phyloP scores from a whole-genome alignment of 2,888 invertebrate species.

The Diarsia dahlii region DNA sequence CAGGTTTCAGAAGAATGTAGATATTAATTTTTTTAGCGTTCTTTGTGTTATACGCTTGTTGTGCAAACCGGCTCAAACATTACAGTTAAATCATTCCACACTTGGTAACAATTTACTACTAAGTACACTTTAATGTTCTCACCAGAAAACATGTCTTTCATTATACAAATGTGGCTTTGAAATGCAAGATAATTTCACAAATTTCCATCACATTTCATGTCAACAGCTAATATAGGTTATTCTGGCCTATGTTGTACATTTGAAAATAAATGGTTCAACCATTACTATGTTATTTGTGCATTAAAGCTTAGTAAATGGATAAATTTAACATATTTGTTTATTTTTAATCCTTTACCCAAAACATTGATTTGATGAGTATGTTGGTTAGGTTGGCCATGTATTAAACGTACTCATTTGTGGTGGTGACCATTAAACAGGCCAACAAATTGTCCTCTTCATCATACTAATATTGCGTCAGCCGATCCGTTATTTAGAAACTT shows the following conservation, averaged over 20 bases:
- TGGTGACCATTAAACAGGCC: no score
- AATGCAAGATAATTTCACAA: conserved; percentile 20
- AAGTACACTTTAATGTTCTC: background rate
- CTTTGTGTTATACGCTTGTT: conserved; percentile 5
- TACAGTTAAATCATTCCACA: conserved; percentile 22
- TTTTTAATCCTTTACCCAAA: background rate
- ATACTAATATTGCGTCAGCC: no score
- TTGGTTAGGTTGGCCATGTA: background rate
- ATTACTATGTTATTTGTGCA: conserved; percentile 85
- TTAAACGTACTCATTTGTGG: no score
- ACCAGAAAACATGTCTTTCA: background rate
- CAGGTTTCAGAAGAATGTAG: background rate
- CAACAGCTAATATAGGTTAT: conserved; percentile 62
- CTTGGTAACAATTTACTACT: conserved; percentile 3
- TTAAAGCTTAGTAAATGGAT: conserved; percentile 89
- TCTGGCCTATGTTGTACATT: conserved; percentile 82
- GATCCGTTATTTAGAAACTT: no score
- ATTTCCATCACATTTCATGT: conserved; percentile 50
- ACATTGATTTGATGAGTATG: background rate
- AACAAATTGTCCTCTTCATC: no score
- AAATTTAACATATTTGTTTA: conserved; percentile 61
- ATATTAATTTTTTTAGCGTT: background rate
- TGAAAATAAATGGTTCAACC: conserved; percentile 83
- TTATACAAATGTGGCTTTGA: conserved; percentile 5
- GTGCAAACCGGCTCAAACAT: background rate